phyloP scores from a whole-genome alignment of 2,888 invertebrate species.

The Nemurella pictetii region DNA sequence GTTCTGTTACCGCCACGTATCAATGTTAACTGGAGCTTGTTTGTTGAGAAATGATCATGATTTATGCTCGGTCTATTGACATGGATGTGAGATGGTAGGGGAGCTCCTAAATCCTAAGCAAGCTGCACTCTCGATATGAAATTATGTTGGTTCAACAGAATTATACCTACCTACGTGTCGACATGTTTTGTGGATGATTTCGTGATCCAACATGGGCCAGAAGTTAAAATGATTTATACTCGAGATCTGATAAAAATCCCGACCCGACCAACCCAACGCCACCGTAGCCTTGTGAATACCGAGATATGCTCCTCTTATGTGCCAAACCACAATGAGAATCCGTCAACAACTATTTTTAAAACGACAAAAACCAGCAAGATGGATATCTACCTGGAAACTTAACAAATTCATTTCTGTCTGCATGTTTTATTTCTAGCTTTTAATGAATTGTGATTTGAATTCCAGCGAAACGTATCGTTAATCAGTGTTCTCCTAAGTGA shows the following conservation, averaged over 20 bases:
- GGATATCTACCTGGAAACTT: not conserved
- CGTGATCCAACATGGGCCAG: not conserved
- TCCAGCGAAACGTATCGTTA: not conserved
- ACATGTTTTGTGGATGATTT: not conserved
- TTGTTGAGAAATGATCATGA: not conserved
- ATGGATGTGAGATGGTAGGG: not conserved
- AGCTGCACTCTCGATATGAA: not conserved
- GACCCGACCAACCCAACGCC: no score
- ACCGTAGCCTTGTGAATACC: not conserved
- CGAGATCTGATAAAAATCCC: no score
- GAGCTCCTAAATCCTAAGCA: not conserved
- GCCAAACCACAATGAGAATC: not conserved
- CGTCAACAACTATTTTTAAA: not conserved
- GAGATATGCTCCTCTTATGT: not conserved
- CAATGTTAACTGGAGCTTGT: not conserved
- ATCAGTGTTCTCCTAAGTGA: not conserved
- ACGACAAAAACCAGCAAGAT: not conserved
- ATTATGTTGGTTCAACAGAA: not conserved
- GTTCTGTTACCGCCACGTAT: not conserved
- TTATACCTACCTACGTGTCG: not conserved
- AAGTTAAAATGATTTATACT: not conserved
- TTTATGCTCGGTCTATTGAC: not conserved
- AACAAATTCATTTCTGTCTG: not conserved
- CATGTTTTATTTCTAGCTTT: not conserved
- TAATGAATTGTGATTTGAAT: not conserved